Evolutionary conservation across 2,888 invertebrate species (phyloP).

Genomic region (Chrysopilus asiliformis): DNA sequence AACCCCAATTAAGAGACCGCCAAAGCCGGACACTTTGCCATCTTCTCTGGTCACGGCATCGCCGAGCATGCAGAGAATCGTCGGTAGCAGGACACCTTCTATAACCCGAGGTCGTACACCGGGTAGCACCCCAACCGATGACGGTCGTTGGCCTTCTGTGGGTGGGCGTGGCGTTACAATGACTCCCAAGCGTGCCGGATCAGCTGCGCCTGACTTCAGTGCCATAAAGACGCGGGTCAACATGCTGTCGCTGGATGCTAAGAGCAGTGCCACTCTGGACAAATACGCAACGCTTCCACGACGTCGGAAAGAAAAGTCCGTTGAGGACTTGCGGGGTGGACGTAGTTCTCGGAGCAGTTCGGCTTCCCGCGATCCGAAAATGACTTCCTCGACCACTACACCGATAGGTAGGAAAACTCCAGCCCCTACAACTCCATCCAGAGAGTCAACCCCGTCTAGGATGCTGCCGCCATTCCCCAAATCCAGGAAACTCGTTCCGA

Average conservation of each 20-base stretch:
- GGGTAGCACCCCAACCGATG: slow-evolving; percentile 50
- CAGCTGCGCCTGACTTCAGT: slow-evolving; percentile 28
- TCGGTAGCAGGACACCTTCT: slow-evolving; percentile 35
- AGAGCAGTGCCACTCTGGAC: slow-evolving; percentile 43
- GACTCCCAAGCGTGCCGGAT: slow-evolving; percentile 24
- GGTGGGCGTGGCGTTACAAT: slow-evolving; percentile 18
- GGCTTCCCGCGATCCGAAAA: slow-evolving; percentile 37
- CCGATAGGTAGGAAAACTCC: slow-evolving; percentile 24
- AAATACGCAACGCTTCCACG: slow-evolving; percentile 69
- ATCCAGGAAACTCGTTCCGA: slow-evolving; percentile 31
- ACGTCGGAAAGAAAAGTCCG: slow-evolving; percentile 51
- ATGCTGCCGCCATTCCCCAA: slow-evolving; percentile 39
- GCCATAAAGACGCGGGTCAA: slow-evolving; percentile 25
- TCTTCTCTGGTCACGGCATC: slow-evolving; percentile 37
- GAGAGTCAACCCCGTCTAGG: slow-evolving; percentile 29
- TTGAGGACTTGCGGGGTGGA: slow-evolving; percentile 39
- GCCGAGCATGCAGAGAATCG: slow-evolving; percentile 24
- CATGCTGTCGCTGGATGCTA: slow-evolving; percentile 25
- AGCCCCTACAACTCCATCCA: slow-evolving; percentile 16
- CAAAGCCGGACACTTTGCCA: slow-evolving; percentile 40
- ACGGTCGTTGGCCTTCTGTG: slow-evolving; percentile 53
- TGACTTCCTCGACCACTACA: slow-evolving; percentile 31
- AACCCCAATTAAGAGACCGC: slow-evolving; percentile 26
- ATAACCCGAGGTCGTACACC: slow-evolving; percentile 47
- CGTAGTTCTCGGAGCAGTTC: slow-evolving; percentile 37